Percentiles rank a stretch among this genome's conserved stretches.
phyloP scores from a whole-genome alignment of 2,113 vertebrate genomes.

The Sinocyclocheilus maitianheensis region DNA sequence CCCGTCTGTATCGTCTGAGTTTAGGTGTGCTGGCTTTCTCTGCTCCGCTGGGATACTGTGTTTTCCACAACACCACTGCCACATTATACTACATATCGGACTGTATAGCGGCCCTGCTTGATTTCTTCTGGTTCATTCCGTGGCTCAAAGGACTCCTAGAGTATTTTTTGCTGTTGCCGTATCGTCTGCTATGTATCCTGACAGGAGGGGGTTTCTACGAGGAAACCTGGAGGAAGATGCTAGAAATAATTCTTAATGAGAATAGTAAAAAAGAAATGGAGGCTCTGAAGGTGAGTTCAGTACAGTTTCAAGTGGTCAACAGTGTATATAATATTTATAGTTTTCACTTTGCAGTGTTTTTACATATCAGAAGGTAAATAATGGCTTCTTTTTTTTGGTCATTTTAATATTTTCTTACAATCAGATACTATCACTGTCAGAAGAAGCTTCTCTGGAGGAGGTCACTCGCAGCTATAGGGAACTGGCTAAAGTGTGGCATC shows the following conservation, averaged over 20 bases:
- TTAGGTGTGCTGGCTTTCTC: slow-evolving; percentile 85
- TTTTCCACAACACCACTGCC: slow-evolving; percentile 80
- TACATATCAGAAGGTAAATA: neutral
- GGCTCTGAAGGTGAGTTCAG: slow-evolving; percentile 78
- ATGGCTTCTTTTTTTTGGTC: neutral
- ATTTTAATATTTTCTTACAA: slow-evolving; percentile 45
- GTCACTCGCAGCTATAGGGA: slow-evolving; percentile 81
- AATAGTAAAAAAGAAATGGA: slow-evolving; percentile 75
- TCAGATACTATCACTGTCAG: slow-evolving; percentile 79
- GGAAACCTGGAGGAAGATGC: slow-evolving; percentile 82
- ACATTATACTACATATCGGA: slow-evolving; percentile 78
- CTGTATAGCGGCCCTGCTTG: slow-evolving; percentile 76
- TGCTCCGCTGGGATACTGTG: slow-evolving; percentile 77
- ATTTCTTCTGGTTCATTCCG: slow-evolving; percentile 82
- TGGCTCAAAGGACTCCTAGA: slow-evolving; percentile 76
- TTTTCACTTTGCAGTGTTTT: neutral
- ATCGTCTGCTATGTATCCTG: slow-evolving; percentile 70
- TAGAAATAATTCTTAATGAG: slow-evolving; percentile 80
- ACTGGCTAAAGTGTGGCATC: slow-evolving; percentile 86
- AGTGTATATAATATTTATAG: neutral
- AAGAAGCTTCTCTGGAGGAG: slow-evolving; percentile 78
- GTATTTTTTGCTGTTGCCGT: slow-evolving; percentile 80
- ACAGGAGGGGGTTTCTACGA: slow-evolving; percentile 72
- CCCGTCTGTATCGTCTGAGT: slow-evolving; percentile 78
- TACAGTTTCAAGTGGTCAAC: neutral